Evolutionary conservation across 2,797 vertebrate genomes (phyloP), one percentile per base, ranked within the genome.

Genomic region (Aldrovandia affinis): DNA sequence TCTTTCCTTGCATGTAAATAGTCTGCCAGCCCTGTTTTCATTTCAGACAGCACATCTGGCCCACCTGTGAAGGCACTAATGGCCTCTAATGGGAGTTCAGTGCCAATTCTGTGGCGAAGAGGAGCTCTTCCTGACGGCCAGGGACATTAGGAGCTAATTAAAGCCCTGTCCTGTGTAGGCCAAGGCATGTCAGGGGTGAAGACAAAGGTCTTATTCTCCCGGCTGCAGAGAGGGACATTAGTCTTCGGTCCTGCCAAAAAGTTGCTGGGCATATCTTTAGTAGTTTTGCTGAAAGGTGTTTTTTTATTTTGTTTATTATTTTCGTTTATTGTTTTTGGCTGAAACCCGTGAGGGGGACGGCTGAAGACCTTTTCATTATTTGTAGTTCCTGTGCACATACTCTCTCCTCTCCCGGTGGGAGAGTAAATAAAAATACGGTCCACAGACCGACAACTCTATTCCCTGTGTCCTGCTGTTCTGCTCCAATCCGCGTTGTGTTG

Each of bases 61-160:
- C 73, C 73, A 44, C 73, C 73, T 77, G 73, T 47, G 73, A 44
- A 22, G 9, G 39, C 42, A 47, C 39, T 77, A 77, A 77, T 77
- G 42, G 73, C 39, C 42, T 44, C 7, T 77, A 77, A 77, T 77
- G 73, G 42, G 39, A n/a, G 39, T 47, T 20, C 73, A 77, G 73
- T 47, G 36, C 36, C 7, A 14, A 36, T 42, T 39, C 28, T 39
- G 42, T n/a, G 73, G 73, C n/a, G 9, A 77, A 47, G 42, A 25
- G 18, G 73, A 25, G 73, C 42, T 77, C 39, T 25, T 12, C 73
- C 42, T 10, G 20, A n/a, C 39, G 30, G 73, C 39, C 42, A n/a
- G 73, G 73, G 39, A 25, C 22, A 77, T 77, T 47, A 77, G 73
- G 73, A 47, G 42, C 7, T 77, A 77, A 77, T 77, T 44, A 77